Evolutionary conservation across 2,797 vertebrate genomes (phyloP), one percentile per base, ranked within the genome.

Genomic region (Oophaga sylvatica): DNA sequence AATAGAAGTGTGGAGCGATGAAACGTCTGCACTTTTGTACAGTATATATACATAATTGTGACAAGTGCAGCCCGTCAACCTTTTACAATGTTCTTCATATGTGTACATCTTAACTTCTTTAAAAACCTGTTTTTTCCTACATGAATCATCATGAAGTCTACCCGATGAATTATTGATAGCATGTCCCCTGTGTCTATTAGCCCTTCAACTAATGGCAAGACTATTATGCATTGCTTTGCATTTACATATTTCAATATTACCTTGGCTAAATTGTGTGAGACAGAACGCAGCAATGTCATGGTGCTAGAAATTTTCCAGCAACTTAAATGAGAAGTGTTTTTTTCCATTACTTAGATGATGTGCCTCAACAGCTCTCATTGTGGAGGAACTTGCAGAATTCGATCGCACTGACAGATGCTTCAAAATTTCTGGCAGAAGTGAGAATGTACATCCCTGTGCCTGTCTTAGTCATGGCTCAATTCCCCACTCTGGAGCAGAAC

Each of bases 221-320:
- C 68, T 71, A 57, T 56, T 26, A 78, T 57, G n/a, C 53, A 16
- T 26, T 53, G 75, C 75, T 57, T 41, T 71, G 29, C 68, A 71
- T 71, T 71, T 71, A 35, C 68, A 78, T 78, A 56, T 78, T 78
- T 56, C 41, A 45, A 79, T 59, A 79, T 79, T 59, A 59, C n/a
- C 56, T 79, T 59, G 76, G 20, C 76, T 59, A 56, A 59, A 57
- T 59, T 59, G 76, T 78, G 53, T 57, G 53, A 59, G 53, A 59
- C 53, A 57, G 48, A 57, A 59, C 76, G 17, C n/a, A 57, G 16
- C 53, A 19, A 15, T 57, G 53, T 56, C 22, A 29, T 71, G 31
- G 68, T 71, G 68, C 68, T 35, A 19, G 31, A 35, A 70, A 70
- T 6, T 70, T 70, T 35, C 67, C 67, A 70, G 67, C 22, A 53